phyloP scores from a whole-genome alignment of 2,113 vertebrate species.

The Pelvicachromis taeniatus region DNA sequence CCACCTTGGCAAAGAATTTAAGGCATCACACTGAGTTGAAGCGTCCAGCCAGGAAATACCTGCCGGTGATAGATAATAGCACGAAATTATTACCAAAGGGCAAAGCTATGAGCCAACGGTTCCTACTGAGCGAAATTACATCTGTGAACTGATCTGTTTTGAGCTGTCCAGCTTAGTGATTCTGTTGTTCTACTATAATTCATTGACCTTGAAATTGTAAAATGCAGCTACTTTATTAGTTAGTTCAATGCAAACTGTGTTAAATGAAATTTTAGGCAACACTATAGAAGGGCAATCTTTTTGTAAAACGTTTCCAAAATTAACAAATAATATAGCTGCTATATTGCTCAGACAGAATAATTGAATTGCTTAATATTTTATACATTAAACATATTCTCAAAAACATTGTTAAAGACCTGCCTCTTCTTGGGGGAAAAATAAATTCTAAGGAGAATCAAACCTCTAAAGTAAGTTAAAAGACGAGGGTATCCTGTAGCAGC shows the following conservation, averaged over 20 bases:
- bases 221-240: neutral
- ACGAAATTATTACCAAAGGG: neutral
- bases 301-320: neutral
- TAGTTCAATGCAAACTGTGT: neutral
- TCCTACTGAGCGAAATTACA: neutral
- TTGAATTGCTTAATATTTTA: neutral
- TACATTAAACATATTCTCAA: neutral
- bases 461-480: conserved; percentile 18
- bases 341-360: neutral
- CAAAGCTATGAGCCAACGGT: neutral
- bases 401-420: neutral
- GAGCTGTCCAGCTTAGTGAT: neutral
- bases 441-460: neutral
- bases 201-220: neutral
- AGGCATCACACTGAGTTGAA: neutral
- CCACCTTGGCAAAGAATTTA: neutral
- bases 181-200: neutral
- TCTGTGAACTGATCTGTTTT: neutral
- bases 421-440: neutral
- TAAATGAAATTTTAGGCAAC: neutral
- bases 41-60: neutral
- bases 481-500: conserved; percentile 49
- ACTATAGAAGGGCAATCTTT: neutral
- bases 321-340: neutral
- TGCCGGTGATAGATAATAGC: neutral